phyloP scores from a whole-genome alignment of 2,797 vertebrate genomes.

The Spheniscus humboldti region DNA sequence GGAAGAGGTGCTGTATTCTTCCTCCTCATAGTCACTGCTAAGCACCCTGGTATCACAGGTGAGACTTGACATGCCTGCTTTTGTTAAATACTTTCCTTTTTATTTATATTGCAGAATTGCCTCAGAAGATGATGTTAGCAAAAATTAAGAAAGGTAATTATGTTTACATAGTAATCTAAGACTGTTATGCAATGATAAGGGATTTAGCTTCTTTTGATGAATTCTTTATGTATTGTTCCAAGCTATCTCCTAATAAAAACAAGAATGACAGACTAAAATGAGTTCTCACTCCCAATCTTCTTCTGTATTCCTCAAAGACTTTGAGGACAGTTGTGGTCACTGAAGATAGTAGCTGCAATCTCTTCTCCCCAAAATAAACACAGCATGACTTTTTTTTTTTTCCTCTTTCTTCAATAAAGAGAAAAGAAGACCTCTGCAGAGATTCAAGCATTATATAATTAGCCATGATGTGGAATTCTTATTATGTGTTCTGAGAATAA shows the following conservation, averaged over 20 bases:
- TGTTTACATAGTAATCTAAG: not conserved
- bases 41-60: not conserved
- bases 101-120: constrained; percentile 53
- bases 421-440: not conserved
- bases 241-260: not conserved
- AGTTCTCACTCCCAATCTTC: not conserved
- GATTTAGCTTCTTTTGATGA: not conserved
- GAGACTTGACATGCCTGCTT: not conserved
- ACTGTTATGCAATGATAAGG: not conserved
- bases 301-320: not conserved
- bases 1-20: not conserved
- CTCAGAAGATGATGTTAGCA: not conserved
- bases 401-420: not conserved
- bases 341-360: not conserved
- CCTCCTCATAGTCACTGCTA: not conserved
- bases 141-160: constrained; percentile 50
- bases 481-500: not conserved
- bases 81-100: not conserved
- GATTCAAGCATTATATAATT: not conserved
- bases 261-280: not conserved
- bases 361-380: not conserved
- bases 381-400: not conserved
- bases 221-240: not conserved
- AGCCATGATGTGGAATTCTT: not conserved
- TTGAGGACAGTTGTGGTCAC: not conserved